Conservation (phyloP, 53 echinoderm and acorn worm genomes). For the Hippasteria phrygiana region DNA sequence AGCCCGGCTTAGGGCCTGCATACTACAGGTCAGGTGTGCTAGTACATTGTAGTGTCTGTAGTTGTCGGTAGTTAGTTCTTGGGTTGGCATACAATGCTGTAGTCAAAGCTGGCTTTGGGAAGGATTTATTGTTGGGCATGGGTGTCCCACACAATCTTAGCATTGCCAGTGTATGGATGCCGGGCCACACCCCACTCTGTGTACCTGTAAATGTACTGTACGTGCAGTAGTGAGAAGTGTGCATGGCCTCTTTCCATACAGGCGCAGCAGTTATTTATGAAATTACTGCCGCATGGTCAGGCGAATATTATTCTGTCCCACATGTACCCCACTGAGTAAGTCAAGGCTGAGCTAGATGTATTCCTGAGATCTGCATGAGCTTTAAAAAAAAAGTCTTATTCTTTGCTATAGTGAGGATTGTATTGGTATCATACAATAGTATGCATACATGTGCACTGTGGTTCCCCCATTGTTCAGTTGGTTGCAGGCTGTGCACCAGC, state of each 20-base stretch:
- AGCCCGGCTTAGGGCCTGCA: conserved; percentile 13
- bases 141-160: not conserved
- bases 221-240: not conserved
- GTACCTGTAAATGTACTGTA: not conserved
- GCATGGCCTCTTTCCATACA: conserved; percentile 7
- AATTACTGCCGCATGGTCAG: conserved; percentile 16
- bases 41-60: conserved; percentile 32
- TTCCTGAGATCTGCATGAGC: too few species aligned
- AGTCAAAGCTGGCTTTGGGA: not conserved
- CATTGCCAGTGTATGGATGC: not conserved
- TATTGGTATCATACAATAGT: too few species aligned
- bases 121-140: not conserved
- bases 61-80: not conserved
- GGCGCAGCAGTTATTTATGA: not conserved
- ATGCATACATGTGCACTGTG: too few species aligned
- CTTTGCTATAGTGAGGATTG: too few species aligned
- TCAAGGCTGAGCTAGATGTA: conserved; percentile 11
- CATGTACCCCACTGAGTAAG: not conserved
- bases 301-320: not conserved
- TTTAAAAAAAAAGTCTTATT: too few species aligned
- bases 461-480: conserved; percentile 8
- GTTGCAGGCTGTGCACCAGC: not conserved
- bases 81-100: too few species aligned
- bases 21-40: conserved; percentile 47
- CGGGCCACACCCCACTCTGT: conserved; percentile 25